Base-by-base conservation (phyloP, 2,113 vertebrate species). In the Toxotes chatareus region DNA sequence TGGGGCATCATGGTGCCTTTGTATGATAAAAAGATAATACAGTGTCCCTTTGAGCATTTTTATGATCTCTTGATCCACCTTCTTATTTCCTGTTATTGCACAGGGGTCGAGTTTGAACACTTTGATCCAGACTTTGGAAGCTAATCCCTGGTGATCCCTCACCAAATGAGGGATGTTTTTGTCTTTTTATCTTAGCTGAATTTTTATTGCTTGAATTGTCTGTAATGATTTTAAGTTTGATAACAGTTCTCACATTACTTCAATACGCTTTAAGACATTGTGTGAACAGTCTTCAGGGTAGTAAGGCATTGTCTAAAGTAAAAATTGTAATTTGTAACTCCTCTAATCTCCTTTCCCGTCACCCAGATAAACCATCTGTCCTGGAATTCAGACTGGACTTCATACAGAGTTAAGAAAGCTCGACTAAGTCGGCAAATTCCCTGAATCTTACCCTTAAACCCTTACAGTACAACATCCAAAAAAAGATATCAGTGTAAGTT, bases 331-430 rank as follows among this genome's bases (percentile, higher is more conserved):
- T 86, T 85, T 83, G 79, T 75, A 70, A 36, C 74, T 73, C 55
- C 21, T 3, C 21, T 93, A 92, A 93, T 90, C 90, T 90, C 89
- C 89, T 86, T 91, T 86, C 59, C 79, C 88, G 62, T 85, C 61
- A 69, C 66, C 62, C 85, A 83, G 85, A 93, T 92, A 85, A 90
- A 88, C 90, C 91, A 94, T 93, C 93, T 94, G 93, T 66, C 84
- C 72, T 84, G 83, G 72, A 92, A 90, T 93, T 93, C 82, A 69
- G 86, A 87, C n/a, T 82, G 73, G 67, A 89, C 77, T 81, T 86
- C 73, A 91, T 51, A 81, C 75, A 79, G 80, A 65, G 57, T 81
- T 89, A 92, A 86, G 79, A 64, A 80, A 80, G 76, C 79, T 80
- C 55, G 72, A 47, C 67, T 75, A 61, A 79, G 53, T 17, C 70